Percentiles rank a stretch among this genome's conserved stretches.
phyloP scores from a whole-genome alignment of 2,888 invertebrate species.

The Alloplasta piceator region DNA sequence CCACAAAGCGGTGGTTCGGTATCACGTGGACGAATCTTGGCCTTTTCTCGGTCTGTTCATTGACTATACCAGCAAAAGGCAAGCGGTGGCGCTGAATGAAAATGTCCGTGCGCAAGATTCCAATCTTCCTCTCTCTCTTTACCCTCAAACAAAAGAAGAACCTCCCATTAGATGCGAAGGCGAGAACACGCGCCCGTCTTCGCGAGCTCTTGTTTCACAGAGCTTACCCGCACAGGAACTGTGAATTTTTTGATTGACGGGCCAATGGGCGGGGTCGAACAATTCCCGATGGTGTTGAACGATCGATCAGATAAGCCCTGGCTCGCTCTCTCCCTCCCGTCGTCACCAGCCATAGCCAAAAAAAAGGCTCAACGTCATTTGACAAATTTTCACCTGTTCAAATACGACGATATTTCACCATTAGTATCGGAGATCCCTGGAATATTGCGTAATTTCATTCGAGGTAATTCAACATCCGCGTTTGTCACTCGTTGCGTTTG shows the following conservation, averaged over 20 bases:
- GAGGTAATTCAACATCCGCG: neutral
- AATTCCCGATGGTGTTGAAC: conserved; percentile 59
- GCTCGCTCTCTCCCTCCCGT: conserved; percentile 9
- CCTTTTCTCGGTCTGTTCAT: neutral
- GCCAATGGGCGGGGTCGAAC: conserved; percentile 47
- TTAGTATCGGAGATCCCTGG: neutral
- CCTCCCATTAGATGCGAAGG: conserved; percentile 12
- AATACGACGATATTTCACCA: conserved; percentile 4
- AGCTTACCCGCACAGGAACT: neutral
- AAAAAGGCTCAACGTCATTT: conserved; percentile 16
- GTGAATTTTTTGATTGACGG: conserved; percentile 50
- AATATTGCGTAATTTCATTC: neutral
- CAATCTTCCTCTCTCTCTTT: neutral
- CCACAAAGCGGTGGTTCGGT: neutral
- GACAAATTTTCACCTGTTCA: conserved; percentile 58
- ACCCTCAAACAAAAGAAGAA: conserved; percentile 35
- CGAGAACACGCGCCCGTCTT: neutral
- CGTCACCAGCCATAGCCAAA: conserved; percentile 19
- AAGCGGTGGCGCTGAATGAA: neutral
- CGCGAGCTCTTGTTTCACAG: conserved; percentile 1
- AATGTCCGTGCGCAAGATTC: too few relatives aligned
- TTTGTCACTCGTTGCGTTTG: neutral
- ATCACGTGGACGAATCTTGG: neutral
- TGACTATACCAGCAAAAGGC: conserved; percentile 45
- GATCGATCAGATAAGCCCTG: conserved; percentile 62